Conservation (phyloP, 2,113 vertebrate genomes). For the Scomber japonicus region DNA sequence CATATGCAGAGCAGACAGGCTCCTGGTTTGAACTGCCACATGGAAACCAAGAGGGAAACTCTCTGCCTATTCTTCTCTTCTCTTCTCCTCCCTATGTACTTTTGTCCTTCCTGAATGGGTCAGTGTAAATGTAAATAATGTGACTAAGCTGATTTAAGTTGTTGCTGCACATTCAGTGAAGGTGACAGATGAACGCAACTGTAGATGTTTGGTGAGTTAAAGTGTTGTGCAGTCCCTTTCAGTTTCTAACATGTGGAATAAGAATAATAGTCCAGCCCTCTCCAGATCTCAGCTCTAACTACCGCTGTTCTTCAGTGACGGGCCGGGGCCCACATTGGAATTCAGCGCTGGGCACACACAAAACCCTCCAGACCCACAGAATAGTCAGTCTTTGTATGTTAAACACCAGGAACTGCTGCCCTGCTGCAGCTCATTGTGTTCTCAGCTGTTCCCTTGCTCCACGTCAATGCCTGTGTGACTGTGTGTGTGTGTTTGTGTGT, state of each 20-base stretch:
- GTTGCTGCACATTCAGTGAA: neutral
- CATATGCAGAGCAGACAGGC: conserved; percentile 66
- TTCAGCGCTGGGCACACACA: conserved; percentile 29
- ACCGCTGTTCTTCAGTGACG: neutral
- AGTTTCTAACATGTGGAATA: no score
- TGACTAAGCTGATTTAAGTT: neutral
- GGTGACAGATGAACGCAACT: neutral
- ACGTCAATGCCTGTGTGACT: neutral
- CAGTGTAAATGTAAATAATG: neutral
- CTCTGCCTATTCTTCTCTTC: conserved; percentile 18
- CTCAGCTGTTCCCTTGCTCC: conserved; percentile 45
- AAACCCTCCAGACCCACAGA: conserved; percentile 7
- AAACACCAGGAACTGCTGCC: conserved; percentile 28
- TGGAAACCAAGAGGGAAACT: conserved; percentile 38
- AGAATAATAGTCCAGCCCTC: neutral
- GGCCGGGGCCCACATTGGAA: conserved; percentile 27
- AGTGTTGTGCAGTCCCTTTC: no score
- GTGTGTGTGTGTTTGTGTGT: neutral
- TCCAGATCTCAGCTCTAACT: conserved; percentile 9
- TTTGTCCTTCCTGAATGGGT: no score
- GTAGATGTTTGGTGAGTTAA: no score
- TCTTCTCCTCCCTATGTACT: neutral
- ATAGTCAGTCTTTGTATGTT: conserved; percentile 33
- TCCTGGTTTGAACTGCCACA: conserved; percentile 51
- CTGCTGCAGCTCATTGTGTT: conserved; percentile 40